These are phyloP conservation scores for Zaprionus obscuricornis DNA, from an alignment of 2,888 invertebrate genomes.

Conservation along the genomic window DNA sequence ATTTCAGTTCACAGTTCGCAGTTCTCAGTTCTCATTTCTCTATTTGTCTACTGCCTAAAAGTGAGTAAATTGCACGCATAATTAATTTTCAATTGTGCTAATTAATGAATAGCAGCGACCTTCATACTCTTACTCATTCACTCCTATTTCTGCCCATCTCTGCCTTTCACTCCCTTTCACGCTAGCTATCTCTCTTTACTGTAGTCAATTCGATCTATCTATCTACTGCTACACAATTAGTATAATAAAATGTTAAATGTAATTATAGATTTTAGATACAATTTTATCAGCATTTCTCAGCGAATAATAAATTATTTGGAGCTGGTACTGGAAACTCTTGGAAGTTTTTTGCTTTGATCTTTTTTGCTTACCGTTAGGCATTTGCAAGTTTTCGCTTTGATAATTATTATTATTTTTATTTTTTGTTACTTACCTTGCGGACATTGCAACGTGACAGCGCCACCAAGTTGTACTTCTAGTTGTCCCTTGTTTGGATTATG, in stretches of 20 bases:
- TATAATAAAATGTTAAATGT: conserved; percentile 55
- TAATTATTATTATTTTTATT: not conserved
- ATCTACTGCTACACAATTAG: conserved; percentile 43
- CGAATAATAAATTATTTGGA: no score
- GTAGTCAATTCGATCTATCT: conserved; percentile 29
- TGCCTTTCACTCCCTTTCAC: conserved; percentile 2
- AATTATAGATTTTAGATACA: conserved; percentile 52
- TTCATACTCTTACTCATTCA: conserved; percentile 9
- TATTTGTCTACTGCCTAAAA: conserved; percentile 46
- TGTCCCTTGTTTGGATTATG: conserved; percentile 85
- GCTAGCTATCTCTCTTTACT: no score
- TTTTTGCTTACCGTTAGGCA: not conserved
- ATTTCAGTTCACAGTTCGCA: not conserved
- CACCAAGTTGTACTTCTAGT: conserved; percentile 93
- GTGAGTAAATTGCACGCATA: conserved; percentile 80
- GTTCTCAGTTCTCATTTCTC: conserved; percentile 25
- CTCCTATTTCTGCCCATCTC: not conserved
- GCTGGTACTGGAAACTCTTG: no score
- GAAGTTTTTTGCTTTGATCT: conserved; percentile 45
- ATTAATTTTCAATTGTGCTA: conserved; percentile 81
- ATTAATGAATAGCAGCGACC: conserved; percentile 69
- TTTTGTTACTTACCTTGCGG: conserved; percentile 86
- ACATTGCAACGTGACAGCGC: conserved; percentile 93
- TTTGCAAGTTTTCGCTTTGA: not conserved
- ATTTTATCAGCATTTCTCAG: conserved; percentile 17